These are phyloP conservation scores for Hemithea aestivaria DNA, from an alignment of 2,888 invertebrate species.

Conservation along the genomic window DNA sequence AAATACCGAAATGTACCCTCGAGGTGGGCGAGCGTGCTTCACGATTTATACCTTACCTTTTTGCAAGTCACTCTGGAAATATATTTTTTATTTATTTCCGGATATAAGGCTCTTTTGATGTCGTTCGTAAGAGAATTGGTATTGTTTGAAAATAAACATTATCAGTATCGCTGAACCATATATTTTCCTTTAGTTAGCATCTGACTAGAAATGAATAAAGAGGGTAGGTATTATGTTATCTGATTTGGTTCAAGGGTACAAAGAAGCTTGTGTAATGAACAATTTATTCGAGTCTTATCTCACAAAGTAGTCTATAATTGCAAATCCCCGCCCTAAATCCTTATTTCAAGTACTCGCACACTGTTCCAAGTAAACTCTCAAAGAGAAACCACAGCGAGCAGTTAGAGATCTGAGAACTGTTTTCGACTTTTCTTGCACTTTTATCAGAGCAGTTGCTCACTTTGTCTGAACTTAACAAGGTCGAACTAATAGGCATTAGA, in stretches of 20 bases:
- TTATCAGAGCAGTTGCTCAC: conserved; percentile 54
- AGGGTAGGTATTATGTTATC: conserved; percentile 14
- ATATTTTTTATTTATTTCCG: conserved; percentile 71
- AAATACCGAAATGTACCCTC: conserved; percentile 64
- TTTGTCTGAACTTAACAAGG: conserved; percentile 69
- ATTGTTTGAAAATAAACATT: conserved; percentile 55
- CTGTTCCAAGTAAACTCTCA: conserved; percentile 15
- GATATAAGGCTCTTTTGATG: conserved; percentile 71
- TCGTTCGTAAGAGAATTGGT: conserved; percentile 59
- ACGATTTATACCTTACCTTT: conserved; percentile 67
- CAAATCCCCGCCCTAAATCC: conserved; percentile 14
- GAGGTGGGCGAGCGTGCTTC: conserved; percentile 58
- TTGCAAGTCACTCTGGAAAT: conserved; percentile 61
- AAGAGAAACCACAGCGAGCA: conserved; percentile 19
- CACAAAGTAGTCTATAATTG: conserved; percentile 15
- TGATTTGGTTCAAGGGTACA: conserved; percentile 3
- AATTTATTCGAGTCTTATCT: conserved; percentile 12
- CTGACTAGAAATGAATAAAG: conserved; percentile 27
- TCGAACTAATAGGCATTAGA: conserved; percentile 71
- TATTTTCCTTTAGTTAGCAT: conserved; percentile 41
- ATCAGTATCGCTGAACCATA: conserved; percentile 31
- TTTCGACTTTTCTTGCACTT: conserved; percentile 53
- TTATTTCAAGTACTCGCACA: conserved; percentile 11
- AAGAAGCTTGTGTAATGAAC: conserved; percentile 15
- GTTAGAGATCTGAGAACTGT: conserved; percentile 20